Evolutionary conservation across 2,888 invertebrate species (phyloP).

Genomic region (Furcula furcula): DNA sequence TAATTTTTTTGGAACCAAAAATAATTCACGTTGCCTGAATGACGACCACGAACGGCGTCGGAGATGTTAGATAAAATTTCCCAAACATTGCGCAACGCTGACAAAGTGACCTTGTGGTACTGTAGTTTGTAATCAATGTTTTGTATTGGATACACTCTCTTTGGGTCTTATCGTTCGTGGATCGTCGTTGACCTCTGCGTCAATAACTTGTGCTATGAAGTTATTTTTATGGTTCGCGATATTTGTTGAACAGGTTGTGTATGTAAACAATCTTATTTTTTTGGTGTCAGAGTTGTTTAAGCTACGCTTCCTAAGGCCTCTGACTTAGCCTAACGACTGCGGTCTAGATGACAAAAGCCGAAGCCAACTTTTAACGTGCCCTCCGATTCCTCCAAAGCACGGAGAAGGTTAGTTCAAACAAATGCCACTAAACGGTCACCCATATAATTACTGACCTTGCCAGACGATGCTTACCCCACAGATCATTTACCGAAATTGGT

Average conservation of each 20-base stretch:
- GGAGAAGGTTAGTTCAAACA: no score
- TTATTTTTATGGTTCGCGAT: constrained; percentile 13
- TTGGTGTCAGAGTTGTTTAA: no score
- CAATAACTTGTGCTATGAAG: constrained; percentile 22
- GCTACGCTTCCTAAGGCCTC: no score
- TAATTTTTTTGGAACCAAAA: constrained; percentile 64
- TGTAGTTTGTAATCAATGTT: constrained; percentile 43
- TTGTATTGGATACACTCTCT: constrained; percentile 30
- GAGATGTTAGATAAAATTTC: constrained; percentile 58
- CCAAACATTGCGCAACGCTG: constrained; percentile 48
- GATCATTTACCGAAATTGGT: no score
- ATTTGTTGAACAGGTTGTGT: constrained; percentile 10
- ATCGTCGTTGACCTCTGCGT: constrained; percentile 25
- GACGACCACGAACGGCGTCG: constrained; percentile 42
- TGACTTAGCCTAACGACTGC: no score
- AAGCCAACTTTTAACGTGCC: no score
- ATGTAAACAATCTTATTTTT: no score
- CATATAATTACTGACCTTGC: no score
- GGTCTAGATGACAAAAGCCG: no score
- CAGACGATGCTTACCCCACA: no score
- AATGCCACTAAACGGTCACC: no score
- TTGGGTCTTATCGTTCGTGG: constrained; percentile 27
- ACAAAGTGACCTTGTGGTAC: constrained; percentile 44
- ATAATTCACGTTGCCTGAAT: constrained; percentile 52
- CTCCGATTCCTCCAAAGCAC: no score